Base-by-base conservation (phyloP, 2,888 invertebrate genomes). In the Polydrusus tereticollis region DNA sequence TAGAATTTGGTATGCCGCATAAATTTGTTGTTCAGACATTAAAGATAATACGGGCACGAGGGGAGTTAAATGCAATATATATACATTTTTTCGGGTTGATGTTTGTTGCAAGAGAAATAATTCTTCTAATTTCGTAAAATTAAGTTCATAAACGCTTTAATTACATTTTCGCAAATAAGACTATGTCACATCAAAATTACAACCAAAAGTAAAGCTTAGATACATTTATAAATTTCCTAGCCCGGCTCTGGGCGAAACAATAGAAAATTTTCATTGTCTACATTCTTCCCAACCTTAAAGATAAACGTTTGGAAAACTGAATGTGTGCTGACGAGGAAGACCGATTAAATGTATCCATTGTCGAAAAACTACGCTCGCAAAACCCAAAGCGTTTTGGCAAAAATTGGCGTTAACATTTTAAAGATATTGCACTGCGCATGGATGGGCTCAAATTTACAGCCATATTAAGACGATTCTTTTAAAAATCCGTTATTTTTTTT, bases 361-460 rank as follows among this genome's bases (percentile, higher is more conserved):
- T 55, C 23, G 41, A 57, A 57, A 55, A 65, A 36, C 58, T 16
- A 68, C 33, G 16, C 45, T 57, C 45, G 69, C 50, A 43, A 69
- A 57, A 36, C 59, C 7, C n/a, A 69, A 70, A 70, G 64, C 65
- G 38, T 64, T 69, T 64, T 71, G 70, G 71, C 71, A 71, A 65
- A 71, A 20, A 65, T 66, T 66, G 66, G 71, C 70, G 38, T 45
- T 66, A 71, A n/a, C 12, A 41, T 41, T 70, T 68, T 55, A 73
- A 67, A 63, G 43, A 75, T 80, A 80, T 80, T 80, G 80, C 79
- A 80, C 79, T 78, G 77, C 65, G 71, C 59, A 72, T 78, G 78
- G 79, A 80, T 78, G 79, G n/a, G 80, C 78, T 69, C 62, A 60
- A 55, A 21, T 55, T 80, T 78, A 80, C 80, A 79, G 79, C 77